Base-by-base conservation (phyloP, 2,113 vertebrate species). In the Oceanodroma tethys region DNA sequence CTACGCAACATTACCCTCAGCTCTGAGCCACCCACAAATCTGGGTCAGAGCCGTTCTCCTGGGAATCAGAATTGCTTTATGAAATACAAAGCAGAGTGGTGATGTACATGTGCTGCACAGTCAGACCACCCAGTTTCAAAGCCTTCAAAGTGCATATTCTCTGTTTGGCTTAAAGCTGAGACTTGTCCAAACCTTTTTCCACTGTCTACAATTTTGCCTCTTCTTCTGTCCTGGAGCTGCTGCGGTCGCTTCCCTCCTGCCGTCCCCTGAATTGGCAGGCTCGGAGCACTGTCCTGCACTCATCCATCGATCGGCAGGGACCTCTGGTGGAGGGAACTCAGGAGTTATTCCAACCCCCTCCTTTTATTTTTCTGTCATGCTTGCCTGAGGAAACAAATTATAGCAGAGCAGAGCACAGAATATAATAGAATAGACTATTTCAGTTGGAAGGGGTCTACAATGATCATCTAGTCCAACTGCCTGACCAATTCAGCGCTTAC, bases 1-100 rank as follows among this genome's bases (percentile, higher is more conserved):
- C 34, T 9, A 0, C 0, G n/a, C 36, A 48, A 22, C 2, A 1
- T 4, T 5, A 1, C 42, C 1, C 62, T 45, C 11, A 21, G 38
- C 89, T 65, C 55, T 1, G 59, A 86, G 2, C 16, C n/a, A 6
- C 36, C 27, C 43, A 0, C 23, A 17, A 3, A 23, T 4, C 14
- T 3, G 72, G 52, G 25, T 18, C 32, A 8, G 71, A 90, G 38
- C 66, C 3, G 0, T 16, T 32, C 21, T 42, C 52, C 29, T 1
- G 29, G 58, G 45, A 68, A 14, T 4, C 1, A 5, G 58, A 63
- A 62, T 22, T 14, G 14, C 70, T 50, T 17, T 4, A 2, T 8
- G 34, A 26, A 42, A 4, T 4, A 11, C 16, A 13, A 42, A 38
- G 52, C 26, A 5, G 30, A 1, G 42, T 1, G 7, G 26, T 21